phyloP scores from a whole-genome alignment of 1,140 invertebrate genomes.

The Drosophila nigrodunni region DNA sequence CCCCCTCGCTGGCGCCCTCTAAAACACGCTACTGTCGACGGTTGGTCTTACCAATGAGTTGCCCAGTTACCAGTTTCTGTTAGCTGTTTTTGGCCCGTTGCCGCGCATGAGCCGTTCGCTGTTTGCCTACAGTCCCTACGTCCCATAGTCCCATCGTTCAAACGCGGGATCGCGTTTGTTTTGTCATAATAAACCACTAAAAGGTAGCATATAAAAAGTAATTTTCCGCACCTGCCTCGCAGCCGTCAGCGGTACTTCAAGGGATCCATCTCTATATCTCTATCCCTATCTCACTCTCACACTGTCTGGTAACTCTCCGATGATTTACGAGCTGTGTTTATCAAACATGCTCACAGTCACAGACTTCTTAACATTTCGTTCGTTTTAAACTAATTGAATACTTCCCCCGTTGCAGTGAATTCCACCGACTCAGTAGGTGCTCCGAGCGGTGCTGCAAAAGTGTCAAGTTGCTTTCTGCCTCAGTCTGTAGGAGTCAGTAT shows the following conservation, averaged over 20 bases:
- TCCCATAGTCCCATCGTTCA: conserved; percentile 34
- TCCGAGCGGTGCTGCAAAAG: background rate
- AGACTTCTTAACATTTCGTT: conserved; percentile 56
- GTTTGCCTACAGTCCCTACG: background rate
- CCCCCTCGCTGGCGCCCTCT: conserved; percentile 20
- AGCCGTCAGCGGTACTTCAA: conserved; percentile 74
- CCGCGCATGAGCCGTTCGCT: conserved; percentile 66
- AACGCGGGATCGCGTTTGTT: conserved; percentile 68
- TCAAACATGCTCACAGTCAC: conserved; percentile 59
- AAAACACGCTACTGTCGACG: conserved; percentile 35
- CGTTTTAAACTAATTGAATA: conserved; percentile 65
- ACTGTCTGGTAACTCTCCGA: conserved; percentile 11
- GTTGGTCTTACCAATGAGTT: conserved; percentile 7
- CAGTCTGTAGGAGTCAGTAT: background rate
- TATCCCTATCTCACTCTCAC: conserved; percentile 9
- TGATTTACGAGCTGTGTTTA: conserved; percentile 68
- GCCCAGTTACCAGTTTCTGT: conserved; percentile 15
- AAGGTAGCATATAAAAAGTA: conserved; percentile 80
- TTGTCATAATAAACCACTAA: conserved; percentile 83
- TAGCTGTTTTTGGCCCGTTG: conserved; percentile 7
- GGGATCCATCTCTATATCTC: conserved; percentile 35
- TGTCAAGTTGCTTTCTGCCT: background rate
- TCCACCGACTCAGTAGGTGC: background rate
- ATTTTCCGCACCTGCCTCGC: conserved; percentile 82
- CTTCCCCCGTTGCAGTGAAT: conserved; percentile 1